Evolutionary conservation across 2,113 vertebrate species (phyloP).

Genomic region (Corythornis cristatus): DNA sequence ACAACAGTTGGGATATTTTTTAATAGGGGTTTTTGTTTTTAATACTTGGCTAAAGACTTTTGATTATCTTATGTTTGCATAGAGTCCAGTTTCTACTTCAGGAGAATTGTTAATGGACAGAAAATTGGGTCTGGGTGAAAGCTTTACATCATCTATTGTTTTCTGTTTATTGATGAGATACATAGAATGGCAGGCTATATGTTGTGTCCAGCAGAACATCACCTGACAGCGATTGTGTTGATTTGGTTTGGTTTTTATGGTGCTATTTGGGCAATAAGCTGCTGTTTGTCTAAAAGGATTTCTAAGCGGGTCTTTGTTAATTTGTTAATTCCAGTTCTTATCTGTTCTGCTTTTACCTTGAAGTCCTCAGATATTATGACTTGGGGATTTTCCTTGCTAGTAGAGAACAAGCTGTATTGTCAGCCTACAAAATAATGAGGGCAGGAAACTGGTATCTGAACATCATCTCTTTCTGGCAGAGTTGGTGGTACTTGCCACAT

Average conservation of each 20-base stretch:
- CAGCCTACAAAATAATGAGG: not conserved
- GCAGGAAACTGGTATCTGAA: not conserved
- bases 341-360: not conserved
- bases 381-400: not conserved
- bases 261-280: not conserved
- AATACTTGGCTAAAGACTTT: not conserved
- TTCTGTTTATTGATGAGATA: not conserved
- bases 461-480: not conserved
- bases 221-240: not conserved
- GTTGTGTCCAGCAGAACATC: not conserved
- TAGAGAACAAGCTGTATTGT: not conserved
- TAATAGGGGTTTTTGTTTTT: not conserved
- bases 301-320: not conserved
- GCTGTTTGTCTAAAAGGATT: not conserved
- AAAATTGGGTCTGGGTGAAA: not conserved
- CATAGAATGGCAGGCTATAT: not conserved
- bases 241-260: not conserved
- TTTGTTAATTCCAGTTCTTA: not conserved
- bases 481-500: not conserved
- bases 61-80: not conserved
- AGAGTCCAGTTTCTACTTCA: not conserved
- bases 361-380: not conserved
- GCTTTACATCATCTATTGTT: not conserved
- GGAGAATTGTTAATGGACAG: not conserved
- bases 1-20: not conserved